A percentile compares a stretch with the other conserved stretches of the same genome.
Evolutionary conservation across 2,113 vertebrate species (phyloP).

Genomic region (Tachysurus vachellii): DNA sequence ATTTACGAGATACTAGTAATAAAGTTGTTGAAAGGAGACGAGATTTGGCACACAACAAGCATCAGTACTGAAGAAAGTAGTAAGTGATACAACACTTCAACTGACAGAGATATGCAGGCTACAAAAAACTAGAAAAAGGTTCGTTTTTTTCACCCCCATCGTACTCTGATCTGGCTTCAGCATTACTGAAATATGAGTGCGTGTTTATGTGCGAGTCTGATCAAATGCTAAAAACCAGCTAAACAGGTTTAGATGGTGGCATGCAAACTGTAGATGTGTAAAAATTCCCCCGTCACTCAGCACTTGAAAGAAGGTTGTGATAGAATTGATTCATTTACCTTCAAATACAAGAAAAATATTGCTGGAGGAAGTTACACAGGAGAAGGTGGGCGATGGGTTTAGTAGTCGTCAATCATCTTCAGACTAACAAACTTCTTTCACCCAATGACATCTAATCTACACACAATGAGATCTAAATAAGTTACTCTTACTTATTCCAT

Average conservation of each 20-base stretch:
- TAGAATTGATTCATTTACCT: neutral
- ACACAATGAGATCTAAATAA: too few relatives aligned
- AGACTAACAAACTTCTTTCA: neutral
- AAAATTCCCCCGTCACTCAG: neutral
- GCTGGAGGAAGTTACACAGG: neutral
- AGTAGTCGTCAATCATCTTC: neutral
- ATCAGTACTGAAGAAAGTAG: accelerated
- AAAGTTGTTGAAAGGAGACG: constrained; percentile 23
- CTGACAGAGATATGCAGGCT: neutral
- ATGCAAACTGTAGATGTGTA: neutral
- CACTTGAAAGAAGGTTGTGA: neutral
- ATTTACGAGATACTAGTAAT: accelerated
- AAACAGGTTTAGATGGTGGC: neutral
- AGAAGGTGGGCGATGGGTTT: neutral
- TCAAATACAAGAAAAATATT: neutral
- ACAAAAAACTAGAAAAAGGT: neutral
- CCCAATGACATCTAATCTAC: neutral
- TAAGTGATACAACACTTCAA: constrained; percentile 52
- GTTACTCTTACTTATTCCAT: neutral
- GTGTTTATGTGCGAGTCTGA: neutral
- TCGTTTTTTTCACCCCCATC: too few relatives aligned
- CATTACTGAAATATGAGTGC: neutral
- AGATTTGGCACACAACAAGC: neutral
- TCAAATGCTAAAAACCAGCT: neutral
- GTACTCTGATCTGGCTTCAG: neutral